Evolutionary conservation across 2,113 vertebrate species (phyloP), one percentile per base, ranked within the genome.

Genomic region (Leptobrachium ailaonicum): DNA sequence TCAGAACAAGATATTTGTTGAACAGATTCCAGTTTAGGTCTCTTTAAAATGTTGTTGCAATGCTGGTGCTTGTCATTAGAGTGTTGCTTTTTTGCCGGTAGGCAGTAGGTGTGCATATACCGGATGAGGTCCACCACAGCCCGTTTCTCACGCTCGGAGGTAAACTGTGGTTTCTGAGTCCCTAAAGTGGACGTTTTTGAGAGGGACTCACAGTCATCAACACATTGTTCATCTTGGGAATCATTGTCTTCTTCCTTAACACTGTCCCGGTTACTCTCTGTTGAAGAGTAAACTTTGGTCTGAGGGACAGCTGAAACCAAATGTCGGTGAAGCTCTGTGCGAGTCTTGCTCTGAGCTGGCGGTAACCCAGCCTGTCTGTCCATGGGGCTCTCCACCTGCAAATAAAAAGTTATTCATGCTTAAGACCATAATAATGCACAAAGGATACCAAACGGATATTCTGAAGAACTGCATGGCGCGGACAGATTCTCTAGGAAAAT

Each of bases 31-130:
- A 88, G 41, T 83, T 86, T 89, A 83, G 79, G 71, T 85, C 86
- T 90, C 81, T 93, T 50, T 85, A 82, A 88, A 68, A 87, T 83
- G 87, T 86, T 76, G 86, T 83, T 9, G 82, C 87, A 90, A 83
- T 86, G 80, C 76, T 93, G 92, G 3, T 92, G 86, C 43, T 92
- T 90, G 68, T 3, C 0, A 2, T 90, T 88, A 1, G 92, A 72
- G 2, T 92, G 88, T 62, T 79, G 89, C 86, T 96, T 90, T 87
- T 98, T 98, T 76, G 95, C 92, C 0, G 98, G 98, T 88, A 98
- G 93, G 85, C 97, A 99, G 91, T 98, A 99, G 50, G 97, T 97
- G 88, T 98, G 98, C 96, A 99, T 99, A 94, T 99, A 99, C 6
- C 90, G 95, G 86, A 99, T 98, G 73, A 99, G 95, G 87, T 97